Conservation (phyloP, 2,888 invertebrate genomes). For the Ceraclea dissimilis region DNA sequence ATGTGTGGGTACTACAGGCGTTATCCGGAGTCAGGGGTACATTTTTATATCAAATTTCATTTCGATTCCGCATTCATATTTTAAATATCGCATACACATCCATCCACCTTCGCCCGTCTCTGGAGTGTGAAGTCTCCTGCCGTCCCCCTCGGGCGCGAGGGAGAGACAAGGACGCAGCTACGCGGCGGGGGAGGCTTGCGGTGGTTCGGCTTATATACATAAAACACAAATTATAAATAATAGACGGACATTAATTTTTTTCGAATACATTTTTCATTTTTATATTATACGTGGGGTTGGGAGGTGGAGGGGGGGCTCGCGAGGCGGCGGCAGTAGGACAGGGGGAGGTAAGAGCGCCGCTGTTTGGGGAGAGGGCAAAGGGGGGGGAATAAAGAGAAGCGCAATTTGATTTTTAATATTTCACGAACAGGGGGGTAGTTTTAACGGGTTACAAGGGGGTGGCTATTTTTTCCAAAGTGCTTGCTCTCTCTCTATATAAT, state of each 20-base stretch:
- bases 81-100: slow-evolving; percentile 24
- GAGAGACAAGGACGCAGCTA: neutral
- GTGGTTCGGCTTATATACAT: slow-evolving; percentile 27
- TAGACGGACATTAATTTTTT: slow-evolving; percentile 44
- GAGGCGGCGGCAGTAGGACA: slow-evolving; percentile 33
- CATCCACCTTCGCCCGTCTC: slow-evolving; percentile 18
- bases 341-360: slow-evolving; percentile 31
- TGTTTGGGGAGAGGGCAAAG: slow-evolving; percentile 32
- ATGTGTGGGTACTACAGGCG: too few species aligned
- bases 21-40: slow-evolving; percentile 7
- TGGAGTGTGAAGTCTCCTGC: slow-evolving; percentile 10
- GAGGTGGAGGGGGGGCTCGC: slow-evolving; percentile 35
- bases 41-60: slow-evolving; percentile 26
- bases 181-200: neutral
- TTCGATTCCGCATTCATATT: slow-evolving; percentile 26
- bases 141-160: slow-evolving; percentile 2
- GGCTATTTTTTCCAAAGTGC: slow-evolving; percentile 25
- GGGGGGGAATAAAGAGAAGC: slow-evolving; percentile 50
- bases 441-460: slow-evolving; percentile 37
- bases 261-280: slow-evolving; percentile 49
- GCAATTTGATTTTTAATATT: slow-evolving; percentile 54
- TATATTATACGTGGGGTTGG: slow-evolving; percentile 39
- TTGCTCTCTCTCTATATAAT: neutral
- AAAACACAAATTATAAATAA: slow-evolving; percentile 48
- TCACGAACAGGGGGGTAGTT: slow-evolving; percentile 48